Evolutionary conservation across 64 coral and sea anemone genomes (phyloP).

Genomic region (Stichodactyla helianthus): DNA sequence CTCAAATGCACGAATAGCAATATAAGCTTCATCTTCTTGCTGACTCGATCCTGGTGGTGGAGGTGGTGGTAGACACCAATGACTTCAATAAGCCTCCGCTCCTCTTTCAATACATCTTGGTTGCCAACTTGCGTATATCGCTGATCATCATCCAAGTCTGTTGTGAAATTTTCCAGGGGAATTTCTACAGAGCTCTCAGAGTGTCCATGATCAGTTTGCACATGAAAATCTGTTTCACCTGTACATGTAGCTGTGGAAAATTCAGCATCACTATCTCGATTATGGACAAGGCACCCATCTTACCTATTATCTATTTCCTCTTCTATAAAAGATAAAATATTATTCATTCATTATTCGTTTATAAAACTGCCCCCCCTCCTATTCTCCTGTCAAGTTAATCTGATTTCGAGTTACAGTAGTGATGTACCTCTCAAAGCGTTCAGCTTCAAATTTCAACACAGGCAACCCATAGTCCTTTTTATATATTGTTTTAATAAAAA

Average conservation of each 20-base stretch:
- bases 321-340: background rate
- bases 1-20: no score
- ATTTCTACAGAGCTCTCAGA: background rate
- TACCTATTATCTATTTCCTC: background rate
- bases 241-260: background rate
- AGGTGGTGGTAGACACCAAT: no score
- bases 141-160: background rate
- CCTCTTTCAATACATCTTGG: background rate
- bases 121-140: background rate
- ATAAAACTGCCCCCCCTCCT: no score
- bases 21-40: no score
- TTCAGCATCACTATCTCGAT: background rate
- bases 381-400: no score
- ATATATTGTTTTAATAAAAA: no score
- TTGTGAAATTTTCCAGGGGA: background rate
- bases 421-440: no score
- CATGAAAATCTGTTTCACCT: background rate
- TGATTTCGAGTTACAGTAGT: no score
- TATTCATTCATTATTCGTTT: background rate
- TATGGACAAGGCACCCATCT: background rate
- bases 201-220: background rate
- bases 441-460: no score
- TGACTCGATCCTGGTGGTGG: no score
- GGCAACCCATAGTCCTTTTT: no score
- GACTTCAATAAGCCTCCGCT: constrained; percentile 15